Evolutionary conservation across 2,113 vertebrate species (phyloP).

Genomic region (Tichodroma muraria): DNA sequence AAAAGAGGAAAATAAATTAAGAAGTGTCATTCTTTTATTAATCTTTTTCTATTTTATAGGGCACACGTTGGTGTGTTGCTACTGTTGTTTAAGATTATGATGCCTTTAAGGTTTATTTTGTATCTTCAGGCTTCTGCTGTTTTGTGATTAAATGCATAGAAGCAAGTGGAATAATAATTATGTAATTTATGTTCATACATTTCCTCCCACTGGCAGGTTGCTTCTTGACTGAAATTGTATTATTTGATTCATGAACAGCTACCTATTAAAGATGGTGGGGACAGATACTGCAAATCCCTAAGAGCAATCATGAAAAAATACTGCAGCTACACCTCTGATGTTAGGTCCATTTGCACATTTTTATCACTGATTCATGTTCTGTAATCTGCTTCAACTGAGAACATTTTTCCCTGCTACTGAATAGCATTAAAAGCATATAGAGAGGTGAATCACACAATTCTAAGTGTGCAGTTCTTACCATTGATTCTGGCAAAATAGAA

Average conservation of each 20-base stretch:
- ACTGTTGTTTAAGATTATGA: not conserved
- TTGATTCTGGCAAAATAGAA: not conserved
- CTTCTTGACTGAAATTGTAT: slow-evolving; percentile 30
- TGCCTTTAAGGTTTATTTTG: slow-evolving; percentile 11
- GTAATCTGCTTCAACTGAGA: not conserved
- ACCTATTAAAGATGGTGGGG: not conserved
- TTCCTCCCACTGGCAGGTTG: slow-evolving; percentile 30
- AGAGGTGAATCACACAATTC: not conserved
- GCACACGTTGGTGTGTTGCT: not conserved
- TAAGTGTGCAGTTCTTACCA: not conserved
- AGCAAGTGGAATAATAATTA: slow-evolving; percentile 40
- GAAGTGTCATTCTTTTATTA: not conserved
- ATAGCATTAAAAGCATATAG: not conserved
- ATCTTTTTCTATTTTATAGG: not conserved
- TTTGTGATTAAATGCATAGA: slow-evolving; percentile 27
- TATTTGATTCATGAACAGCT: slow-evolving; percentile 33
- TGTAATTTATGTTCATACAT: slow-evolving; percentile 15
- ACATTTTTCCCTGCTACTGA: not conserved
- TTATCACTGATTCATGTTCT: slow-evolving; percentile 8
- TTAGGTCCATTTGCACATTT: slow-evolving; percentile 43
- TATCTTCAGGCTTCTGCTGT: not conserved
- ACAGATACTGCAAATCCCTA: slow-evolving; percentile 31
- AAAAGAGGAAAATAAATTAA: not conserved
- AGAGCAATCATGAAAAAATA: not conserved
- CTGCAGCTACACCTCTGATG: not conserved